Evolutionary conservation across 2,888 invertebrate species (phyloP).

Genomic region (Sinhomidia bicolor): DNA sequence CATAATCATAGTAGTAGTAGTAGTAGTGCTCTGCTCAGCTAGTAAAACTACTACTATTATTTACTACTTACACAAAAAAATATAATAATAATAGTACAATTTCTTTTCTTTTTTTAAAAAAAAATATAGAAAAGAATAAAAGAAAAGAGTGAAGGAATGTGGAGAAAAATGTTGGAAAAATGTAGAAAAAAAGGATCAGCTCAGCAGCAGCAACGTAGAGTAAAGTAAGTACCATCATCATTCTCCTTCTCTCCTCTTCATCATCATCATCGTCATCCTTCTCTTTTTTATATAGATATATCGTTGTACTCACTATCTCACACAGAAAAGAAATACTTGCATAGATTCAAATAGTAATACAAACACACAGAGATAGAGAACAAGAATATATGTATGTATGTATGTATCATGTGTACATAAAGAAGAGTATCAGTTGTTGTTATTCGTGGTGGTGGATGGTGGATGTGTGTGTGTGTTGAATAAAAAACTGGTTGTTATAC

Average conservation of each 20-base stretch:
- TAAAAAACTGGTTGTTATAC: not conserved
- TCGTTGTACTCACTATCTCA: not conserved
- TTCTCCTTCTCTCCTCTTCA: not conserved
- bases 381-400: not conserved
- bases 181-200: not conserved
- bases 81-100: not conserved
- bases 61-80: not conserved
- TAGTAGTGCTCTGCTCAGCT: too few relatives aligned
- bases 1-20: too few relatives aligned
- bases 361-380: not conserved
- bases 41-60: too few relatives aligned
- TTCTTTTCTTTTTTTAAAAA: not conserved
- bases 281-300: too few relatives aligned
- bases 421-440: not conserved
- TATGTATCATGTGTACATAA: not conserved
- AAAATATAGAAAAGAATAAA: not conserved
- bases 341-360: not conserved
- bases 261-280: not conserved
- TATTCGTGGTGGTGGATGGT: not conserved
- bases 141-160: conserved; percentile 5
- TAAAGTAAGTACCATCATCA: not conserved
- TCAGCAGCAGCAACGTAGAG: too few relatives aligned
- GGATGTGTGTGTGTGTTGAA: too few relatives aligned
- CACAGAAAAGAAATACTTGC: not conserved
- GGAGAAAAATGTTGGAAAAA: not conserved